Conservation (phyloP, 2,888 invertebrate species). For the Megamerina dolium region DNA sequence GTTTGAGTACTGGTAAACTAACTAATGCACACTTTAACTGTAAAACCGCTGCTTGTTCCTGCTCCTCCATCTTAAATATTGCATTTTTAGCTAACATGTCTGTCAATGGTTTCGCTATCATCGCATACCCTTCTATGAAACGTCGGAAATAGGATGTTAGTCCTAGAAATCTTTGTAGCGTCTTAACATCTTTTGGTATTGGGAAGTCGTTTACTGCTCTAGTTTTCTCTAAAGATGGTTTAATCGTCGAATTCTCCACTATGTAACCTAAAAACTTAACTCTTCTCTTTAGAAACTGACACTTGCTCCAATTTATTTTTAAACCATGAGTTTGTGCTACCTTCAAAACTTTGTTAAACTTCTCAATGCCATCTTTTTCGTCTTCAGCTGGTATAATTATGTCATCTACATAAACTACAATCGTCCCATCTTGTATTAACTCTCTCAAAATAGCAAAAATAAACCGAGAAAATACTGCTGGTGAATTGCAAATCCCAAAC, state of each 20-base stretch:
- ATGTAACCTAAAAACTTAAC: constrained; percentile 20
- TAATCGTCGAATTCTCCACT: constrained; percentile 16
- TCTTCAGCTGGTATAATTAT: constrained; percentile 16
- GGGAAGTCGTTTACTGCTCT: constrained; percentile 16
- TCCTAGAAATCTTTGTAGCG: constrained; percentile 17
- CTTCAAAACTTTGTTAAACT: constrained; percentile 10
- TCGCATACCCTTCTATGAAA: constrained; percentile 12
- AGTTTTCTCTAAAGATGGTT: constrained; percentile 13
- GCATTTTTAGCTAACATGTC: constrained; percentile 20
- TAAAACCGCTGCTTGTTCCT: constrained; percentile 14
- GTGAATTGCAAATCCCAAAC: constrained; percentile 23
- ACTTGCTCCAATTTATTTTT: constrained; percentile 17
- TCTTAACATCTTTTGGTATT: constrained; percentile 9
- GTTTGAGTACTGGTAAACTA: constrained; percentile 14
- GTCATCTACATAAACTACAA: constrained; percentile 20
- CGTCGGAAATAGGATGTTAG: constrained; percentile 20
- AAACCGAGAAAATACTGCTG: constrained; percentile 18
- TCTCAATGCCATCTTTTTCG: constrained; percentile 11
- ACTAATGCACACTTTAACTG: constrained; percentile 16
- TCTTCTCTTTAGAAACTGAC: constrained; percentile 15
- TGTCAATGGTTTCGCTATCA: constrained; percentile 13
- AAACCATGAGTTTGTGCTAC: constrained; percentile 13
- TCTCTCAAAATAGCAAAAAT: constrained; percentile 16
- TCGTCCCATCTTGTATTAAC: constrained; percentile 8
- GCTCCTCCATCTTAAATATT: constrained; percentile 15